Conservation (phyloP, 2,888 invertebrate species). For the Leptopilina syphax region DNA sequence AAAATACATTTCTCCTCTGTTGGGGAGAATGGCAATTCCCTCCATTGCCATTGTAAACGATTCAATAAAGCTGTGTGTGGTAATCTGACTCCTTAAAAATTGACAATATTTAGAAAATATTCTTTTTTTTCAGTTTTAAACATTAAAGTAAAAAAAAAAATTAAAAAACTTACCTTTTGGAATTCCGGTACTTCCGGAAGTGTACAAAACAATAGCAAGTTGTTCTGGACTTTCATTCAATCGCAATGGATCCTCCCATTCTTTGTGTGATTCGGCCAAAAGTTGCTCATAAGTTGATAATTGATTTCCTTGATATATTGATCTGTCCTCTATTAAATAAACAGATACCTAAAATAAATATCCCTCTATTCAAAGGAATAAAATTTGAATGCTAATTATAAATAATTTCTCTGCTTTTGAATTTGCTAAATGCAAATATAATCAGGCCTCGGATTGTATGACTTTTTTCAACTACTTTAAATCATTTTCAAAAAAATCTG, state of each 20-base stretch:
- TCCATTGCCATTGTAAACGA: slow-evolving; percentile 93
- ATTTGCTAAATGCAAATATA: neutral
- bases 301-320: slow-evolving; percentile 62
- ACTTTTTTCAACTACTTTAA: no score
- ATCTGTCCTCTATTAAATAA: slow-evolving; percentile 59
- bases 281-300: slow-evolving; percentile 79
- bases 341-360: slow-evolving; percentile 21
- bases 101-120: neutral
- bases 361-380: slow-evolving; percentile 7
- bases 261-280: slow-evolving; percentile 75
- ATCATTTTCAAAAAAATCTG: no score
- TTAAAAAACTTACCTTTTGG: slow-evolving; percentile 83
- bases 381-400: neutral
- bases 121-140: no score
- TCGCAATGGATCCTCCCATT: slow-evolving; percentile 75
- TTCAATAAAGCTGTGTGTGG: slow-evolving; percentile 88
- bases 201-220: slow-evolving; percentile 87
- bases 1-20: slow-evolving; percentile 87
- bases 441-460: no score
- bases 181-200: slow-evolving; percentile 93
- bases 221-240: slow-evolving; percentile 77
- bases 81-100: slow-evolving; percentile 84
- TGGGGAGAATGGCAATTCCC: slow-evolving; percentile 84
- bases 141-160: no score
- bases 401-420: neutral